phyloP scores from a whole-genome alignment of 2,888 invertebrate species.

The Callyntrura sp. region DNA sequence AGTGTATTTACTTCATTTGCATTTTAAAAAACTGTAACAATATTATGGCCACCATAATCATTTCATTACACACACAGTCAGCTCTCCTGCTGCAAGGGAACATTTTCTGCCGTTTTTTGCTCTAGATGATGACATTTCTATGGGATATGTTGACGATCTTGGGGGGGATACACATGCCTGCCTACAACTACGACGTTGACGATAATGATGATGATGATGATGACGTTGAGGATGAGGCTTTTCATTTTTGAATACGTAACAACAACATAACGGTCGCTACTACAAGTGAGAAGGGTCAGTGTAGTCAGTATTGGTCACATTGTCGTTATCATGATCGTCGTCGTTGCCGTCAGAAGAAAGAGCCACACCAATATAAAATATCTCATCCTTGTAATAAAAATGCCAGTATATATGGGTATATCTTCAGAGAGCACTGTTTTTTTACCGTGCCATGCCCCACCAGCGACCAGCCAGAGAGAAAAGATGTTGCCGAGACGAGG shows the following conservation, averaged over 20 bases:
- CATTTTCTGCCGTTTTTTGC: conserved; percentile 58
- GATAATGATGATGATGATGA: too few species aligned
- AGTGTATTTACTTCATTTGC: conserved; percentile 12
- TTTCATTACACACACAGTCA: too few species aligned
- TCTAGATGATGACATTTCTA: conserved; percentile 69
- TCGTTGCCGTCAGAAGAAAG: too few species aligned
- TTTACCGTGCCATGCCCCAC: conserved; percentile 48
- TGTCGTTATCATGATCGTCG: too few species aligned
- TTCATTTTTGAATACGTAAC: conserved; percentile 40
- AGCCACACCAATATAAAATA: conserved; percentile 56
- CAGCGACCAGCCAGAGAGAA: conserved; percentile 17
- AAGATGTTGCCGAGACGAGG: not conserved
- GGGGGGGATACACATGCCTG: not conserved
- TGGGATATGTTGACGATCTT: not conserved
- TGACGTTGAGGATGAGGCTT: not conserved
- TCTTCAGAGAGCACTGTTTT: too few species aligned
- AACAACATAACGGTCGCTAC: not conserved
- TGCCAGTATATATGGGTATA: too few species aligned
- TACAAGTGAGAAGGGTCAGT: conserved; percentile 37
- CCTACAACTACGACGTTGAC: too few species aligned
- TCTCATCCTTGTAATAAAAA: not conserved
- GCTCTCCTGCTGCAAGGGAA: not conserved
- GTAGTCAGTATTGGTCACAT: conserved; percentile 20
- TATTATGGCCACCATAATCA: not conserved
- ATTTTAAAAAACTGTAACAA: conserved; percentile 51